phyloP scores from a whole-genome alignment of 2,797 vertebrate species.

The Melanotaenia parkinsoni region DNA sequence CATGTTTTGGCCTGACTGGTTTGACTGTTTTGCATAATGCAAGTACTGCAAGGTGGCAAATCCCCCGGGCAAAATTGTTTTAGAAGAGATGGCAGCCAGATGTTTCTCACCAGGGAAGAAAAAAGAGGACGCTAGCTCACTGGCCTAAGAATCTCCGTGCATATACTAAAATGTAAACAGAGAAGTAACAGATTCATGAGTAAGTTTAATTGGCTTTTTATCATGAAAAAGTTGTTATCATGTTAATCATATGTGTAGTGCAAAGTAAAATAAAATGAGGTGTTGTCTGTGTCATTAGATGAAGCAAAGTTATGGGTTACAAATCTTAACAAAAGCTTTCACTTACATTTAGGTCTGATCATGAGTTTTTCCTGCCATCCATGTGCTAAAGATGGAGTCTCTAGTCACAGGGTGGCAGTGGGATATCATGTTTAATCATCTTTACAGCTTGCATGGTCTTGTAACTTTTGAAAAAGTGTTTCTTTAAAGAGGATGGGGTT shows the following conservation, averaged over 20 bases:
- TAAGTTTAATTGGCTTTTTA: not conserved
- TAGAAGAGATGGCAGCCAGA: conserved; percentile 54
- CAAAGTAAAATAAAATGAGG: not conserved
- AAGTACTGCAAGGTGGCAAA: conserved; percentile 62
- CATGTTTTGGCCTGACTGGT: conserved; percentile 60
- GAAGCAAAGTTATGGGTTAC: not conserved
- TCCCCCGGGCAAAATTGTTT: conserved; percentile 48
- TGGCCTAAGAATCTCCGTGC: conserved; percentile 13
- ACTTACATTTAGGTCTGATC: not conserved
- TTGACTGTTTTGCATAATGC: conserved; percentile 67
- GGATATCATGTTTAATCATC: too few relatives aligned
- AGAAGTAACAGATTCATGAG: not conserved
- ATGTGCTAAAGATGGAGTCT: not conserved
- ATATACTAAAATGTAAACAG: conserved; percentile 21
- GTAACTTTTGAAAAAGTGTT: too few relatives aligned
- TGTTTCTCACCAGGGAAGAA: conserved; percentile 31
- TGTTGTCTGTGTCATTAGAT: not conserved
- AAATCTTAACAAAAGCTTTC: not conserved
- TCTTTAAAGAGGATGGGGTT: too few relatives aligned
- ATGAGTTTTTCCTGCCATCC: not conserved
- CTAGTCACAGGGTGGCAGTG: too few relatives aligned
- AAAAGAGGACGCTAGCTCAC: conserved; percentile 26
- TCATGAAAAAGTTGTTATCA: not conserved
- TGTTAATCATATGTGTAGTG: not conserved
- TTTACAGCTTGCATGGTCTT: too few relatives aligned